Evolutionary conservation across 2,888 invertebrate genomes (phyloP).

Genomic region (Cosmia trapezina): DNA sequence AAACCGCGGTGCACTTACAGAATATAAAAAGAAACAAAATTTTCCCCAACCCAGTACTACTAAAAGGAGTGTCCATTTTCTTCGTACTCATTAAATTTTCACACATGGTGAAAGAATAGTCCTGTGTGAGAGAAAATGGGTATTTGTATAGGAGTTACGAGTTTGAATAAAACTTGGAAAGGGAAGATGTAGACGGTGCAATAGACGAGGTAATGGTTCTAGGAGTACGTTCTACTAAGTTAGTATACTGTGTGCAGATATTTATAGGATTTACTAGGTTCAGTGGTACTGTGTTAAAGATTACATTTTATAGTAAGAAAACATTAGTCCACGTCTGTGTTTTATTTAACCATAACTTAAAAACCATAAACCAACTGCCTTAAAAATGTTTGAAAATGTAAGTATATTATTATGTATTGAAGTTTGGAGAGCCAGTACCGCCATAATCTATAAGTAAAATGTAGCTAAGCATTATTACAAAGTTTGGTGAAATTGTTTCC

Average conservation of each 20-base stretch:
- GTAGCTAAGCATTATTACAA: not conserved
- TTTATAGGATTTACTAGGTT: not conserved
- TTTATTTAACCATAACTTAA: not conserved
- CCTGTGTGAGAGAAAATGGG: slow-evolving; percentile 44
- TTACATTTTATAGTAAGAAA: too few species aligned
- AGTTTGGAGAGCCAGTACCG: not conserved
- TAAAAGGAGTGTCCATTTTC: slow-evolving; percentile 69
- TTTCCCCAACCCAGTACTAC: slow-evolving; percentile 21
- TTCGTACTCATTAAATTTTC: slow-evolving; percentile 72
- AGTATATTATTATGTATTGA: not conserved
- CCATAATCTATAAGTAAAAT: not conserved
- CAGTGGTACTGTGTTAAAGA: not conserved
- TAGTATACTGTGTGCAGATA: not conserved
- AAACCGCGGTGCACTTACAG: slow-evolving; percentile 37
- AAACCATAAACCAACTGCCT: not conserved
- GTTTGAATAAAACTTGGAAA: slow-evolving; percentile 65
- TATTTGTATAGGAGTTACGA: slow-evolving; percentile 68
- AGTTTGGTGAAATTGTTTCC: not conserved
- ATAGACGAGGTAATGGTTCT: slow-evolving; percentile 54
- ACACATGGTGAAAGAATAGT: slow-evolving; percentile 70
- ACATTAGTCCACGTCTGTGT: not conserved
- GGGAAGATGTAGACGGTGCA: slow-evolving; percentile 52
- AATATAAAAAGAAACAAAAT: slow-evolving; percentile 48
- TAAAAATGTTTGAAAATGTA: not conserved
- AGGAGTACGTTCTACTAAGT: not conserved